phyloP scores from a whole-genome alignment of 2,888 invertebrate species.

The Hedya salicella region DNA sequence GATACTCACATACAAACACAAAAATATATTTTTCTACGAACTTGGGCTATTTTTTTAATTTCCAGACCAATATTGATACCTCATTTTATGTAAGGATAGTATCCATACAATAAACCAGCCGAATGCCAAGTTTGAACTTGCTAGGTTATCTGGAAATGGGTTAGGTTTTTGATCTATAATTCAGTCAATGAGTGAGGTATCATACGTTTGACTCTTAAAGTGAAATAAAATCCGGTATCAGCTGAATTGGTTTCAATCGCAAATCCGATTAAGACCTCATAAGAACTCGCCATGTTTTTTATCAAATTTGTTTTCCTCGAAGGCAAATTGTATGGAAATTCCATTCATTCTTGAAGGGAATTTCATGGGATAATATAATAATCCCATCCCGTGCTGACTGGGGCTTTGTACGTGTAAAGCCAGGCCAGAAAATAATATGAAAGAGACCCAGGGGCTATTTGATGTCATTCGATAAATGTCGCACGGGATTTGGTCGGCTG shows the following conservation, averaged over 20 bases:
- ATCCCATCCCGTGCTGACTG: constrained; percentile 53
- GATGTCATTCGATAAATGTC: constrained; percentile 12
- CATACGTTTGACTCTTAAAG: not conserved
- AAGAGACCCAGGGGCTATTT: constrained; percentile 46
- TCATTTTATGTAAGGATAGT: too few relatives aligned
- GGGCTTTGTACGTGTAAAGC: constrained; percentile 54
- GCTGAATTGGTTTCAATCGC: not conserved
- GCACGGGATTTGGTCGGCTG: too few relatives aligned
- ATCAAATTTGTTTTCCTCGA: constrained; percentile 11
- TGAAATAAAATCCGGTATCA: not conserved
- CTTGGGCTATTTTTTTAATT: too few relatives aligned
- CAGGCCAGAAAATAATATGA: constrained; percentile 57
- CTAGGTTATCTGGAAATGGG: too few relatives aligned
- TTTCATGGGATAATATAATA: constrained; percentile 62
- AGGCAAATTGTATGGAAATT: constrained; percentile 26
- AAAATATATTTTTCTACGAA: too few relatives aligned
- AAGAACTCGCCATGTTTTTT: not conserved
- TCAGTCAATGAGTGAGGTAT: too few relatives aligned
- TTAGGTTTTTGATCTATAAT: too few relatives aligned
- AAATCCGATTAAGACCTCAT: constrained; percentile 1
- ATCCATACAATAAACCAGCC: too few relatives aligned
- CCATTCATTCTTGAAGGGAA: constrained; percentile 46
- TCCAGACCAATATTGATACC: too few relatives aligned
- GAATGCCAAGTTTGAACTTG: too few relatives aligned
- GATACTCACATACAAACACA: too few relatives aligned